Base-by-base conservation (phyloP, 37 sponge, comb jelly and placozoan genomes). In the Haliclona indistincta region DNA sequence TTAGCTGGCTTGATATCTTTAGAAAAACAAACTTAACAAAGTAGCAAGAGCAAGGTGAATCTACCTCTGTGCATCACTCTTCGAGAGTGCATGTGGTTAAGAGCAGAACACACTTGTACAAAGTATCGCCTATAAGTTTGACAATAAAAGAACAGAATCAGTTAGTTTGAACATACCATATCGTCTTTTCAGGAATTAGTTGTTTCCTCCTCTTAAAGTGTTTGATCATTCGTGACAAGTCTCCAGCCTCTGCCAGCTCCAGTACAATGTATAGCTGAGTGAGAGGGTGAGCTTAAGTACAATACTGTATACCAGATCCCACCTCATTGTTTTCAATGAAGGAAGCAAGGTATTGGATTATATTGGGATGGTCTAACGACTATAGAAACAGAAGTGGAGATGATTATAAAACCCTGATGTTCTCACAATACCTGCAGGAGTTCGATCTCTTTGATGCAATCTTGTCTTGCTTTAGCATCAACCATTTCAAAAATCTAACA, bases 271-370 rank as follows among this genome's bases (percentile, higher is more conserved):
- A 95, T 11, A 98, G 76, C 96, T 97, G 38, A 8, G 69, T 33
- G 62, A 7, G 47, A 55, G 60, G 56, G 23, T 1, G 37, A 51
- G 79, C 10, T 47, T 11, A 71, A n/a, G 10, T 6, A 8, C 10
- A 13, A 39, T 10, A 10, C n/a, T 7, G n/a, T 60, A 60, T 6
- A 7, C 6, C 4, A 11, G 22, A 11, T 4, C 77, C 43, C 56
- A 96, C 97, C 84, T 98, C 99, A 68, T 98, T 98, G 37, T 95
- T 92, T 65, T 98, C 99, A n/a, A 98, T 87, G 71, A 98, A 98
- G 22, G 89, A 91, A 20, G 99, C 90, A 25, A 95, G 76, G 78
- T 98, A 98, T 8, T 81, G 68, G 82, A 98, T 98, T 36, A 98
- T 90, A 64, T 98, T 98, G 1, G 99, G 93, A 65, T 98, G 99